These are phyloP conservation scores for Polyploca ridens DNA, from an alignment of 2,888 invertebrate genomes.

Conservation along the genomic window DNA sequence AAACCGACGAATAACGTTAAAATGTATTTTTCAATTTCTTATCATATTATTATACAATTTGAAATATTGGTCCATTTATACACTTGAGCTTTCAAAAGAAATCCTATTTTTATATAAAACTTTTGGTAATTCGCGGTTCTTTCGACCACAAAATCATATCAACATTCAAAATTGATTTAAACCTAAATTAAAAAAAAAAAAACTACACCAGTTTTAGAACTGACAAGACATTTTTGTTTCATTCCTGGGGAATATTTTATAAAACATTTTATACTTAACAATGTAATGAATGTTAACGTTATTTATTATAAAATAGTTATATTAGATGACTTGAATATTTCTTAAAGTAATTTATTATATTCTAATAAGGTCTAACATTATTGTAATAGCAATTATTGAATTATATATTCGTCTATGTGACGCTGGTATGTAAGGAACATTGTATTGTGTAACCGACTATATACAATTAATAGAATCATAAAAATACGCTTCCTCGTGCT, in stretches of 20 bases:
- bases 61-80: conserved; percentile 74
- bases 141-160: conserved; percentile 69
- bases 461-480: conserved; percentile 46
- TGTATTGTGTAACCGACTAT: conserved; percentile 50
- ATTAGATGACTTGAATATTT: conserved; percentile 69
- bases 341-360: conserved; percentile 68
- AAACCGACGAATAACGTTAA: background rate
- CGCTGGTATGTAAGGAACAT: conserved; percentile 75
- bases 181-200: background rate
- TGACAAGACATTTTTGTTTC: conserved; percentile 33
- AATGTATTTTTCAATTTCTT: background rate
- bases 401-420: conserved; percentile 75
- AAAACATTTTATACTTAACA: conserved; percentile 41
- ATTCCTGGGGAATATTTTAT: conserved; percentile 56
- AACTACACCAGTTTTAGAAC: background rate
- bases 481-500: conserved; percentile 79
- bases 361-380: conserved; percentile 73
- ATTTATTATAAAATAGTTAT: conserved; percentile 54
- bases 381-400: conserved; percentile 56
- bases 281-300: conserved; percentile 49
- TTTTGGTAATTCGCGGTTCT: conserved; percentile 69
- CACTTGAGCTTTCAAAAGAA: conserved; percentile 78
- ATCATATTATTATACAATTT: conserved; percentile 48
- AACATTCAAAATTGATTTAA: conserved; percentile 58
- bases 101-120: conserved; percentile 80